Percentiles rank a stretch among this genome's conserved stretches.
phyloP scores from a whole-genome alignment of 2,797 vertebrate genomes.

The Liasis olivaceus region DNA sequence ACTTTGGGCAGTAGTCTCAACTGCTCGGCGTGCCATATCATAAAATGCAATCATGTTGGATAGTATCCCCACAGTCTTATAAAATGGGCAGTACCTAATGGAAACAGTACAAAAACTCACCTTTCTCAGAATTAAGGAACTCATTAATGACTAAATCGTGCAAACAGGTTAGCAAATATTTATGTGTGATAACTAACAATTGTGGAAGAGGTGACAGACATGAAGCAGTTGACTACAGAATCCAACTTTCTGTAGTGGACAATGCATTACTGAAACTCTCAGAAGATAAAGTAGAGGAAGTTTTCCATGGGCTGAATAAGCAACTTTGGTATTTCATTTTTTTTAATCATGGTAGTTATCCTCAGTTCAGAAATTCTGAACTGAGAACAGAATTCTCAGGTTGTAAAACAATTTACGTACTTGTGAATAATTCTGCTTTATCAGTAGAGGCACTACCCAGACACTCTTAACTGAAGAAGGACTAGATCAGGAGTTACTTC shows the following conservation, averaged over 20 bases:
- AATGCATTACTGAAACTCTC: neutral
- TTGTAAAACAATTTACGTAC: neutral
- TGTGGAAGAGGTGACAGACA: neutral
- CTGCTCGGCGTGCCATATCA: slow-evolving; percentile 94
- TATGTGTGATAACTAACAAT: neutral
- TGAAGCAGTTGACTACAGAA: neutral
- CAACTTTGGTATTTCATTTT: neutral
- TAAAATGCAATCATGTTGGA: slow-evolving; percentile 97
- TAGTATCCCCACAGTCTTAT: slow-evolving; percentile 97
- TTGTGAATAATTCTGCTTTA: neutral
- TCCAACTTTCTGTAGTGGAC: neutral
- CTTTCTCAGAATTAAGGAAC: neutral
- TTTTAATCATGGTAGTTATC: neutral
- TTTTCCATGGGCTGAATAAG: neutral
- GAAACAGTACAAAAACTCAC: slow-evolving; percentile 12
- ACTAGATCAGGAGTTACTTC: neutral
- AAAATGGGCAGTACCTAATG: slow-evolving; percentile 95
- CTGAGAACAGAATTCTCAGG: neutral
- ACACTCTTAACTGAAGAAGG: neutral
- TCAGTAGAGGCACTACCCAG: neutral
- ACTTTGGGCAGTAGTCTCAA: slow-evolving; percentile 93
- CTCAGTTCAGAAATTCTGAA: neutral
- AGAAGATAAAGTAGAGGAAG: neutral
- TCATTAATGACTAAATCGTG: neutral
- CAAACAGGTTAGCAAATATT: neutral